Conservation (phyloP, 2,797 vertebrate genomes). For the Epinephelus malabaricus region DNA sequence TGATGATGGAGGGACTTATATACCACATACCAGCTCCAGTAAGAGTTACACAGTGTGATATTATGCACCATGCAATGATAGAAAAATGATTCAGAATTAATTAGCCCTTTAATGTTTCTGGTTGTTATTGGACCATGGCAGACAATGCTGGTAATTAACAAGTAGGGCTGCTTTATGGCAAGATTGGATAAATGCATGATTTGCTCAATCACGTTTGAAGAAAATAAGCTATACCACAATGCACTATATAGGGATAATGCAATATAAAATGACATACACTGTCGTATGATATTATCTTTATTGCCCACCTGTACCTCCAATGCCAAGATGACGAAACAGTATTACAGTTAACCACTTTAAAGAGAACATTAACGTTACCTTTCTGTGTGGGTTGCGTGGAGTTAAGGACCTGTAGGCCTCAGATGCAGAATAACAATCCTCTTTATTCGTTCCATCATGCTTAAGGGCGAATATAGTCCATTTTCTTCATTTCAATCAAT, state of each 20-base stretch:
- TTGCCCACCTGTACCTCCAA: neutral
- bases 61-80: neutral
- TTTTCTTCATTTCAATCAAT: too few relatives aligned
- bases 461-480: too few relatives aligned
- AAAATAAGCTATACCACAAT: slow-evolving; percentile 8
- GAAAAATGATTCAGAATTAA: slow-evolving; percentile 7
- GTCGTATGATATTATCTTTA: neutral
- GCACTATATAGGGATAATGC: neutral
- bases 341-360: neutral
- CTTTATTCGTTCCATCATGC: too few relatives aligned
- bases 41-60: neutral
- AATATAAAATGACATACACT: neutral
- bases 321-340: neutral
- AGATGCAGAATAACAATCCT: too few relatives aligned
- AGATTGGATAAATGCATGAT: slow-evolving; percentile 7
- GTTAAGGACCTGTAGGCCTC: too few relatives aligned
- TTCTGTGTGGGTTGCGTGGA: too few relatives aligned
- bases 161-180: neutral
- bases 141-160: slow-evolving; percentile 16
- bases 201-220: neutral
- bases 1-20: neutral
- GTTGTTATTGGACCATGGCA: neutral
- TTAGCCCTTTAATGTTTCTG: slow-evolving; percentile 7
- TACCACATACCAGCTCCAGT: slow-evolving; percentile 5
- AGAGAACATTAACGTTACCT: neutral